Evolutionary conservation across 2,797 vertebrate genomes (phyloP).

Genomic region (Stomatorhinus walkeri): DNA sequence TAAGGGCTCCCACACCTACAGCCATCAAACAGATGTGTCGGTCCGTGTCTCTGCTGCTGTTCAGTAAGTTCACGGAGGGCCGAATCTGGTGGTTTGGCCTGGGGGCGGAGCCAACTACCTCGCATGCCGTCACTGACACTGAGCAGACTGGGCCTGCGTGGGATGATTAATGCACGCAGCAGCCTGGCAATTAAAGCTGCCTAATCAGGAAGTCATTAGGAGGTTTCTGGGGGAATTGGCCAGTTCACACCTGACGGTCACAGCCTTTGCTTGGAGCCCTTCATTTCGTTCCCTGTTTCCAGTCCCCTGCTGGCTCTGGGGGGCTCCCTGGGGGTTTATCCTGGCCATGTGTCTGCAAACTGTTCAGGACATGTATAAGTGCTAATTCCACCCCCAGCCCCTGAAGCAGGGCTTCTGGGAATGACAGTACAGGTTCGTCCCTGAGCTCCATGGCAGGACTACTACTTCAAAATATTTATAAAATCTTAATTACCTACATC

Average conservation of each 20-base stretch:
- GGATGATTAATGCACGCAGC: constrained; percentile 25
- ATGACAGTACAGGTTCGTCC: not conserved
- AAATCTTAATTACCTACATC: not conserved
- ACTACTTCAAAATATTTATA: not conserved
- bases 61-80: not conserved
- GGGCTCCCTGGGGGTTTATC: constrained; percentile 23
- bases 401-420: not conserved
- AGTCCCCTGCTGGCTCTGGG: not conserved
- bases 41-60: not conserved
- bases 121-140: constrained; percentile 23
- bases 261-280: not conserved
- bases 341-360: constrained; percentile 25
- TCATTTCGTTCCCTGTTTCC: not conserved
- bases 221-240: constrained; percentile 5
- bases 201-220: constrained; percentile 31
- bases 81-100: not conserved
- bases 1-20: not conserved
- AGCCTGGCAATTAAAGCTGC: constrained; percentile 23
- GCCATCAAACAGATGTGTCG: not conserved
- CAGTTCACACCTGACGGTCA: constrained; percentile 50
- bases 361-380: constrained; percentile 7
- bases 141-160: constrained; percentile 14
- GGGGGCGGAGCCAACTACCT: not conserved
- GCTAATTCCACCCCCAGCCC: not conserved
- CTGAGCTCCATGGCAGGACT: not conserved